A percentile compares a stretch with the other conserved stretches of the same genome.
Conservation (phyloP, 2,888 invertebrate species). For the Drosophila siamana region DNA sequence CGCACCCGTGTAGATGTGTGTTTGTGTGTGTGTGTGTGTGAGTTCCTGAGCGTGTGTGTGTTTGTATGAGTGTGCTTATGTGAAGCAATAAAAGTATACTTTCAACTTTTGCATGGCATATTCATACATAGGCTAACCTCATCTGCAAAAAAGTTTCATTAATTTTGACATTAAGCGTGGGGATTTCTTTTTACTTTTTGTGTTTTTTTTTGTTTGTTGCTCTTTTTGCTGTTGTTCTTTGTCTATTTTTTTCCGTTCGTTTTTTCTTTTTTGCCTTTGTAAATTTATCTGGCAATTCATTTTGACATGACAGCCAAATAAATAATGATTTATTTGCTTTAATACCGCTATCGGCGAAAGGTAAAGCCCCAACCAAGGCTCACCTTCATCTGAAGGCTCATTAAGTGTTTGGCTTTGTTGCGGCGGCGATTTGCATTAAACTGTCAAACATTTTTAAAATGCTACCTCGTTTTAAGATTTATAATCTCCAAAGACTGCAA, state of each 20-base stretch:
- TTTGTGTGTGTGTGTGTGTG: conserved; percentile 21
- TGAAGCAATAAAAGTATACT: conserved; percentile 50
- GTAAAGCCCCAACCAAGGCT: conserved; percentile 30
- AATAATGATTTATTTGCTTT: conserved; percentile 78
- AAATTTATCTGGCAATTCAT: conserved; percentile 70
- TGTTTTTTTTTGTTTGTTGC: background rate
- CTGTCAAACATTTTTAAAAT: conserved; percentile 76
- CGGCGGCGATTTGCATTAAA: conserved; percentile 57
- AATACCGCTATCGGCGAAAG: conserved; percentile 34
- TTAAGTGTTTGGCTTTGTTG: conserved; percentile 58
- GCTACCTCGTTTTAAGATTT: conserved; percentile 59
- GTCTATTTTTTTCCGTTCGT: conserved; percentile 1
- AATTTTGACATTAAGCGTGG: conserved; percentile 57
- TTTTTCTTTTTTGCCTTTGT: conserved; percentile 36
- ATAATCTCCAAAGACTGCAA: conserved; percentile 40
- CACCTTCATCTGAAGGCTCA: conserved; percentile 49
- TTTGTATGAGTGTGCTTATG: conserved; percentile 19
- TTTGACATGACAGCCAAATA: conserved; percentile 75
- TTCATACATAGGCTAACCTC: conserved; percentile 17
- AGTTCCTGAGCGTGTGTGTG: conserved; percentile 17
- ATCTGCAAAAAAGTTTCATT: conserved; percentile 55
- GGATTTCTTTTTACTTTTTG: conserved; percentile 20
- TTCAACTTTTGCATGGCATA: conserved; percentile 45
- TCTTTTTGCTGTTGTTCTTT: conserved; percentile 14
- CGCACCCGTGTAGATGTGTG: conserved; percentile 15